A percentile compares a stretch with the other conserved stretches of the same genome.
Evolutionary conservation across 53 echinoderm and acorn worm species (phyloP).

Genomic region (Antedon mediterranea): DNA sequence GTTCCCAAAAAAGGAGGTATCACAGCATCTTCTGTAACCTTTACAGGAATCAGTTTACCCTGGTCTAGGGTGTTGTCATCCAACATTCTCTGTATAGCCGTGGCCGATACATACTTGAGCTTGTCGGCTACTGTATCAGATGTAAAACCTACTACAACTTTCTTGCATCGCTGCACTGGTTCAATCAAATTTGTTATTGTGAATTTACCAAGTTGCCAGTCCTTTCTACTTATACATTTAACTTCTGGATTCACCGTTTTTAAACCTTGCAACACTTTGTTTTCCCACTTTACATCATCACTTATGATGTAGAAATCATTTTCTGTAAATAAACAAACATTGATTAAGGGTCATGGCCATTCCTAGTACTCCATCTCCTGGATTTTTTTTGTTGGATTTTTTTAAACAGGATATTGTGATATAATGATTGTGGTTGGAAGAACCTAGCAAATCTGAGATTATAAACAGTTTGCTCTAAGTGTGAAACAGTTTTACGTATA

Average conservation of each 20-base stretch:
- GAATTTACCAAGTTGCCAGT: neutral
- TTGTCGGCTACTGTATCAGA: neutral
- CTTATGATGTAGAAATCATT: slow-evolving; percentile 1
- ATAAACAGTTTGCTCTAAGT: too few relatives aligned
- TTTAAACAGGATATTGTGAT: too few relatives aligned
- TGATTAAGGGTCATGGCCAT: too few relatives aligned
- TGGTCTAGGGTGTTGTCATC: neutral
- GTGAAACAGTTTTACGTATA: too few relatives aligned
- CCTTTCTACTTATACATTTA: neutral
- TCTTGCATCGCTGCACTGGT: neutral
- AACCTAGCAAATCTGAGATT: too few relatives aligned
- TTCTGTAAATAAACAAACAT: too few relatives aligned
- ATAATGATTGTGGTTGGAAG: too few relatives aligned
- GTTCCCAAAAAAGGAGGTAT: neutral
- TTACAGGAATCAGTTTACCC: neutral
- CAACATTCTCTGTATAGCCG: neutral
- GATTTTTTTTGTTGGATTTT: too few relatives aligned
- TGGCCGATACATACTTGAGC: neutral
- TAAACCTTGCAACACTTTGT: neutral
- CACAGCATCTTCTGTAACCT: neutral
- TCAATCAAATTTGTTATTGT: neutral
- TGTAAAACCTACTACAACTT: neutral
- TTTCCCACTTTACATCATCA: neutral
- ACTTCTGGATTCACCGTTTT: neutral
- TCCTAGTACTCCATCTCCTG: too few relatives aligned